Conservation (phyloP, 1,140 invertebrate species). For the Drosophila littoralis region DNA sequence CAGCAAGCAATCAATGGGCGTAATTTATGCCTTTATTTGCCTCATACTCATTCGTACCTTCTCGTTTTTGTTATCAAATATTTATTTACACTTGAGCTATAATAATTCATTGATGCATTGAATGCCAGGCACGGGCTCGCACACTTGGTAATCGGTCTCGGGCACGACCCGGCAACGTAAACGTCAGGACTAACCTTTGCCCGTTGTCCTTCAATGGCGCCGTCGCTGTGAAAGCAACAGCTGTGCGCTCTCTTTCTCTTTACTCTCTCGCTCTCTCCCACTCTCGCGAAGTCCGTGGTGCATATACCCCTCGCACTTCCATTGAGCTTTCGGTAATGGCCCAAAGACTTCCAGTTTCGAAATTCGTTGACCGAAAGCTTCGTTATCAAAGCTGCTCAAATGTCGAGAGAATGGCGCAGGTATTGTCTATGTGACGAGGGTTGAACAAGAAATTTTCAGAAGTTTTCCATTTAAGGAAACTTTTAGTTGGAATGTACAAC, state of each 20-base stretch:
- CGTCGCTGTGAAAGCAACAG: conserved; percentile 81
- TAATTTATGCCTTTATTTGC: conserved; percentile 71
- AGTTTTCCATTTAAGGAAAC: too few species aligned
- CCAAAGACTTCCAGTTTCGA: conserved; percentile 68
- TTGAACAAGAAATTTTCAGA: neutral
- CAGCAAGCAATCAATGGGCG: conserved; percentile 66
- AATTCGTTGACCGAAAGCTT: conserved; percentile 49
- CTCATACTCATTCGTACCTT: conserved; percentile 28
- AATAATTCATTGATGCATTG: conserved; percentile 81
- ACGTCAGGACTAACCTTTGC: conserved; percentile 80
- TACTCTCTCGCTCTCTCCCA: neutral
- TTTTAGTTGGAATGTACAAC: neutral
- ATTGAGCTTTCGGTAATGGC: conserved; percentile 22
- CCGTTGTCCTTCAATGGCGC: conserved; percentile 80
- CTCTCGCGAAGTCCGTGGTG: neutral
- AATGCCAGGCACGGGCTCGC: conserved; percentile 71
- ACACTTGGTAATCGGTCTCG: conserved; percentile 51
- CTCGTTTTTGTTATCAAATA: conserved; percentile 70
- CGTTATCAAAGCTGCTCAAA: conserved; percentile 65
- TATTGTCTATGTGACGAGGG: conserved; percentile 22
- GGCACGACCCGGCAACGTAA: conserved; percentile 79
- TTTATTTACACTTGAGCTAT: conserved; percentile 81
- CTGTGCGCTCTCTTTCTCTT: conserved; percentile 68
- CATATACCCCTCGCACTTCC: conserved; percentile 28
- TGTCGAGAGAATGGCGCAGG: conserved; percentile 2